phyloP scores from a whole-genome alignment of 2,113 vertebrate genomes.

The Pelodiscus sinensis region DNA sequence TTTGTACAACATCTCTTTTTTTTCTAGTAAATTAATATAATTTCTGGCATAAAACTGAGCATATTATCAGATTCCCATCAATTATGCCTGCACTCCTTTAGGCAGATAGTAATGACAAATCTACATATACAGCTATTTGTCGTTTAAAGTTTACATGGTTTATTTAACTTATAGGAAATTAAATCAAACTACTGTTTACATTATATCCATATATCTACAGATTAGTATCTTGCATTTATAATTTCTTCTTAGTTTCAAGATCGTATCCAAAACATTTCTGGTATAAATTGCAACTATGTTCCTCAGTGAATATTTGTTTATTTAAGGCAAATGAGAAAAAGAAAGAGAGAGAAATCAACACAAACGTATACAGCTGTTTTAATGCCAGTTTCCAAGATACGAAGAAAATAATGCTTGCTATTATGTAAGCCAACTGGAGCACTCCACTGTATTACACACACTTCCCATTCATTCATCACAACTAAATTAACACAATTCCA shows the following conservation, averaged over 20 bases:
- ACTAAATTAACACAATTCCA: constrained; percentile 17
- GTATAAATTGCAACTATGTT: constrained; percentile 13
- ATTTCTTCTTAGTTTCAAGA: constrained; percentile 36
- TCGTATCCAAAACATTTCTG: constrained; percentile 38
- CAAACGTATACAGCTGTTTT: not conserved
- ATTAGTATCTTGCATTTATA: constrained; percentile 32
- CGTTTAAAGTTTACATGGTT: not conserved
- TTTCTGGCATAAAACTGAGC: not conserved
- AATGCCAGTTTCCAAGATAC: not conserved
- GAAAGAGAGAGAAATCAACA: not conserved
- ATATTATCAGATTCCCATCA: constrained; percentile 29
- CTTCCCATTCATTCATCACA: constrained; percentile 1
- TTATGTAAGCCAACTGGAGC: not conserved
- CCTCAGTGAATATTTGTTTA: not conserved
- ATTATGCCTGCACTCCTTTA: not conserved
- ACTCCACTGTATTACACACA: not conserved
- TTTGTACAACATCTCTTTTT: constrained; percentile 10
- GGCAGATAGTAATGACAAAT: not conserved
- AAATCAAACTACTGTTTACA: not conserved
- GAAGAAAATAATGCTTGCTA: not conserved
- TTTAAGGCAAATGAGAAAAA: not conserved
- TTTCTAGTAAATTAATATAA: not conserved
- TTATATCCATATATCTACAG: constrained; percentile 8
- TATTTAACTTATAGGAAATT: constrained; percentile 15
- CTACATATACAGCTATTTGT: constrained; percentile 4